Conservation (phyloP, 92 coral and sea anemone species). For the Phenganax subtilis region DNA sequence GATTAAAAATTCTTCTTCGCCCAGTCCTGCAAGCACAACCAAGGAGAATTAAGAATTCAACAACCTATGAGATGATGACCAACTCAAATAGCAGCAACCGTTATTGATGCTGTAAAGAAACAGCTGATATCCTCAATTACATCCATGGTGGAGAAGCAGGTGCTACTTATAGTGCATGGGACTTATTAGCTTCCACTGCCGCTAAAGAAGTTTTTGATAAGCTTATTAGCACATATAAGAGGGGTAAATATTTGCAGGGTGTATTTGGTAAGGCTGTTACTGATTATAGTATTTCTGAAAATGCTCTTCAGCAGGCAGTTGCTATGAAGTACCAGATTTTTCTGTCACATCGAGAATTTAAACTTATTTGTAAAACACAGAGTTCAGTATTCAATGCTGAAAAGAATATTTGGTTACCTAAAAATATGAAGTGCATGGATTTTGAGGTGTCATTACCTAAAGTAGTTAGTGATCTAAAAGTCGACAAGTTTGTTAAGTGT, state of each 20-base stretch:
- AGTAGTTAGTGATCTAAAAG: conserved; percentile 14
- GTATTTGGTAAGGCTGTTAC: conserved; percentile 58
- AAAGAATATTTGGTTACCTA: conserved; percentile 49
- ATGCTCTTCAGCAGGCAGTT: conserved; percentile 45
- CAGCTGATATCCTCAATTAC: conserved; percentile 36
- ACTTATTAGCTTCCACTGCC: conserved; percentile 50
- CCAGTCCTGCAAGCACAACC: conserved; percentile 37
- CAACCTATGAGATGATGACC: conserved; percentile 44
- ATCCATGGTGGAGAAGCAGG: conserved; percentile 57
- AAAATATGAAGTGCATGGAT: conserved; percentile 49
- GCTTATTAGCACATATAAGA: conserved; percentile 48
- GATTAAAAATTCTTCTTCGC: conserved; percentile 28
- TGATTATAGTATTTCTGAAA: conserved; percentile 37
- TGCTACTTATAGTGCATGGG: conserved; percentile 68
- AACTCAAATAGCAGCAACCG: neutral
- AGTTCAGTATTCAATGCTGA: conserved; percentile 47
- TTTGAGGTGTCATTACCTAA: conserved; percentile 39
- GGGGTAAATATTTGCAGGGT: conserved; percentile 61
- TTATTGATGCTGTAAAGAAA: conserved; percentile 20
- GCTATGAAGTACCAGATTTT: conserved; percentile 50
- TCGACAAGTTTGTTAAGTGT: conserved; percentile 48
- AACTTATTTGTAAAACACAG: conserved; percentile 53
- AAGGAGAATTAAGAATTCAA: conserved; percentile 35
- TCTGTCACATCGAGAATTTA: conserved; percentile 46
- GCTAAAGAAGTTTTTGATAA: conserved; percentile 45